A percentile compares a stretch with the other conserved stretches of the same genome.
phyloP scores from a whole-genome alignment of 1,140 invertebrate species.

The Coboldia fuscipes region DNA sequence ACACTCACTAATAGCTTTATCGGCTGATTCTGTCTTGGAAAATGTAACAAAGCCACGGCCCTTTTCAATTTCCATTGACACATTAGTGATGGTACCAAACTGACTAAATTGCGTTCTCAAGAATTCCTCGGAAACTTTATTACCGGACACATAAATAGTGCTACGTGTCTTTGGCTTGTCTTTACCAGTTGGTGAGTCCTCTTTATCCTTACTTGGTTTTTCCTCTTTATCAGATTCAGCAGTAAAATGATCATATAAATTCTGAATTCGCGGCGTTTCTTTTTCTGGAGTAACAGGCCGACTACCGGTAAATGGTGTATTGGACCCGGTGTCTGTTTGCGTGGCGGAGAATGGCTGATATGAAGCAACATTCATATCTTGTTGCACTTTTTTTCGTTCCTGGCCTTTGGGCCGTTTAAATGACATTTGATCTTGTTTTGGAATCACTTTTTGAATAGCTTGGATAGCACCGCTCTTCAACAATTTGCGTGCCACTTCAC shows the following conservation, averaged over 20 bases:
- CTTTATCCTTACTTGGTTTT: conserved; percentile 15
- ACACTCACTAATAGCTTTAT: conserved; percentile 69
- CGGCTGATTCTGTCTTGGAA: conserved; percentile 68
- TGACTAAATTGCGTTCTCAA: conserved; percentile 56
- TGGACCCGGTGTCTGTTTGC: conserved; percentile 28
- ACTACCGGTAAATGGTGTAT: conserved; percentile 22
- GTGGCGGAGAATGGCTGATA: conserved; percentile 79
- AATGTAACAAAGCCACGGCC: conserved; percentile 85
- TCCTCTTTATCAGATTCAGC: conserved; percentile 37
- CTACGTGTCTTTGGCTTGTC: conserved; percentile 57
- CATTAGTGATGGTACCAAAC: conserved; percentile 64
- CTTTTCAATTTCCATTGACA: conserved; percentile 77
- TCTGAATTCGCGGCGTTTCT: conserved; percentile 7
- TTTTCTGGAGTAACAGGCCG: conserved; percentile 10
- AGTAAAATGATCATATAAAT: conserved; percentile 73
- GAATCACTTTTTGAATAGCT: conserved; percentile 54
- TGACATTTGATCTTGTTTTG: conserved; percentile 56
- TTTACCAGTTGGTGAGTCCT: conserved; percentile 9
- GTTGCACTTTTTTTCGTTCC: conserved; percentile 54
- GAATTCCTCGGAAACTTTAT: conserved; percentile 63
- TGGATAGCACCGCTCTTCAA: conserved; percentile 84
- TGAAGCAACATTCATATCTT: conserved; percentile 49
- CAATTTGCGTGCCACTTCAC: conserved; percentile 84
- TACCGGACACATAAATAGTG: conserved; percentile 68
- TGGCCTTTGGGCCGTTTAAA: conserved; percentile 57